Conservation (phyloP, 2,888 invertebrate species). For the Aspidiotus destructor region DNA sequence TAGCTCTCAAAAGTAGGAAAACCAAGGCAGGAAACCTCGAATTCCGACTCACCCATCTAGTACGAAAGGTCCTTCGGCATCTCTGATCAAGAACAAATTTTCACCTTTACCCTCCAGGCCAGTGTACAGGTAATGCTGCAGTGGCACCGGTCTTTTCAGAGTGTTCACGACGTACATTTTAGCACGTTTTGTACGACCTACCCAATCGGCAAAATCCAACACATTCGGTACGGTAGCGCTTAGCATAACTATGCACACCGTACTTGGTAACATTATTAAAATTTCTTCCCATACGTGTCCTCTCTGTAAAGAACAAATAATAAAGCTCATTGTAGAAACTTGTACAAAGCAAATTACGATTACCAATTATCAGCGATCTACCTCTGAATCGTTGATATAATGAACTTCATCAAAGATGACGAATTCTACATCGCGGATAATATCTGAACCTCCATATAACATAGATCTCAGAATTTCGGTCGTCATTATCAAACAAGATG, state of each 20-base stretch:
- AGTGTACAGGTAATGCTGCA: constrained; percentile 80
- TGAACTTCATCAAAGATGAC: constrained; percentile 99
- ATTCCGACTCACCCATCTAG: constrained; percentile 49
- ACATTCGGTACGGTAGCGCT: constrained; percentile 98
- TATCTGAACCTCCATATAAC: constrained; percentile 52
- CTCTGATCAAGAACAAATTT: constrained; percentile 68
- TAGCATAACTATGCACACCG: constrained; percentile 91
- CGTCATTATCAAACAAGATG: constrained; percentile 96
- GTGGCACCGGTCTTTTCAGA: constrained; percentile 82
- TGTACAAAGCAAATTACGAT: constrained; percentile 34
- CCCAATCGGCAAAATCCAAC: constrained; percentile 89
- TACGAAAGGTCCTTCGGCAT: constrained; percentile 64
- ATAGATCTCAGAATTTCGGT: constrained; percentile 96
- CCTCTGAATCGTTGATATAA: constrained; percentile 93
- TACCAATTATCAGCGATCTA: constrained; percentile 40
- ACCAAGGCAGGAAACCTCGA: neutral
- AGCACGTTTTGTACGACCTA: constrained; percentile 73
- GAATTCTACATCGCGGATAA: constrained; percentile 91
- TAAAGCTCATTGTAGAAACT: neutral
- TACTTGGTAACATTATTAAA: constrained; percentile 84
- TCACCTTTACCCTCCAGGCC: constrained; percentile 59
- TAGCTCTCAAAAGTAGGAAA: neutral
- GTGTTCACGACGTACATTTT: constrained; percentile 92
- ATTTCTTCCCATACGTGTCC: constrained; percentile 99
- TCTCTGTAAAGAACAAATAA: constrained; percentile 48